phyloP scores from a whole-genome alignment of 2,797 vertebrate species.

The Bovichtus variegatus region DNA sequence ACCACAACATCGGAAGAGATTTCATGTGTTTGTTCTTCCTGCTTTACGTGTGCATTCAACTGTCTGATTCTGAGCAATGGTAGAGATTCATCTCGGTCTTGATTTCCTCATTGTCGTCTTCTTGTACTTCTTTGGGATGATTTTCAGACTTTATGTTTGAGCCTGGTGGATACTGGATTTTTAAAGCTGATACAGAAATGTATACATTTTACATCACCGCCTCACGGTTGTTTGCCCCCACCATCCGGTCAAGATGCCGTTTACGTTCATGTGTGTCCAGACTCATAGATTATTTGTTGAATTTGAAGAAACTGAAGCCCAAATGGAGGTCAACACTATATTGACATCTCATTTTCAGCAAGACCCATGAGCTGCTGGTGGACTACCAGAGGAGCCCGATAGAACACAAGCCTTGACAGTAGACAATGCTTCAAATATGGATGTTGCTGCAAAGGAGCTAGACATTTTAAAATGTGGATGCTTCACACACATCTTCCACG shows the following conservation, averaged over 20 bases:
- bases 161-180: neutral
- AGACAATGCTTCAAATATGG: too few relatives aligned
- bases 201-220: too few relatives aligned
- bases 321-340: too few relatives aligned
- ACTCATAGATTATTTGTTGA: too few relatives aligned
- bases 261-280: too few relatives aligned
- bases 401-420: too few relatives aligned
- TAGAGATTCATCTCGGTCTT: neutral
- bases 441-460: neutral
- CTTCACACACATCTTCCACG: neutral
- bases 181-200: neutral
- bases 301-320: too few relatives aligned
- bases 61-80: neutral
- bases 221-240: too few relatives aligned
- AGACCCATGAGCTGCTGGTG: too few relatives aligned
- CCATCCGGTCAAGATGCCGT: too few relatives aligned
- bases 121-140: neutral
- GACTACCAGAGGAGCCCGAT: too few relatives aligned
- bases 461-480: neutral
- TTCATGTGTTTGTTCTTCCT: slow-evolving; percentile 40
- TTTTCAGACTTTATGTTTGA: neutral
- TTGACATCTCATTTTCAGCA: too few relatives aligned
- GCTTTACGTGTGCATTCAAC: neutral
- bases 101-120: slow-evolving; percentile 3
- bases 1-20: slow-evolving; percentile 54